phyloP scores from a whole-genome alignment of 2,797 vertebrate genomes.

The Monodelphis domestica region DNA sequence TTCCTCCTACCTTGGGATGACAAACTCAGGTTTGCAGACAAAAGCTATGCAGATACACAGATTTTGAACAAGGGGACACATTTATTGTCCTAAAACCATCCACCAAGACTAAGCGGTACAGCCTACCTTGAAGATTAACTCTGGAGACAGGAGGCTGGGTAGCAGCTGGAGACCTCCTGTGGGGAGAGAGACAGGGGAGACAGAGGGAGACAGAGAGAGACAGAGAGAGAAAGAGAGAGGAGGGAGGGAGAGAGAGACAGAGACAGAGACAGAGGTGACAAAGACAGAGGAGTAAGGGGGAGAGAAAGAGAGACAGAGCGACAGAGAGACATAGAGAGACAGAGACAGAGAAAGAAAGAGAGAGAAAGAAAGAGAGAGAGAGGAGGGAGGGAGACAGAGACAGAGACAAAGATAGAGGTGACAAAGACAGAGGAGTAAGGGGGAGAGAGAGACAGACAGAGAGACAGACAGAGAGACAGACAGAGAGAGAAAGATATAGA shows the following conservation, averaged over 20 bases:
- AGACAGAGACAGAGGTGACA: no score
- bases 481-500: slow-evolving; percentile 69
- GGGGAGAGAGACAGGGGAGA: slow-evolving; percentile 75
- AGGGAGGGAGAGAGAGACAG: neutral
- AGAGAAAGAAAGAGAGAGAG: neutral
- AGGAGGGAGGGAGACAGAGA: neutral
- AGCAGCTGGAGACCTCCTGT: slow-evolving; percentile 93
- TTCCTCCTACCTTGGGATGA: neutral
- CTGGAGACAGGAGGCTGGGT: slow-evolving; percentile 91
- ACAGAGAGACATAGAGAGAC: no score
- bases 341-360: no score
- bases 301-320: no score
- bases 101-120: neutral
- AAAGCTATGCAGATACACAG: neutral
- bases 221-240: slow-evolving; percentile 69
- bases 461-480: no score
- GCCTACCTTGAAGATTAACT: slow-evolving; percentile 93
- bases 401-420: no score
- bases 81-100: neutral
- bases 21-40: neutral
- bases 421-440: no score
- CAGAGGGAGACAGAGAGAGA: no score
- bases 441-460: neutral
- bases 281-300: no score
- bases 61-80: neutral